Percentiles rank a stretch among this genome's conserved stretches.
phyloP scores from a whole-genome alignment of 2,113 vertebrate genomes.

The Nothobranchius furzeri region DNA sequence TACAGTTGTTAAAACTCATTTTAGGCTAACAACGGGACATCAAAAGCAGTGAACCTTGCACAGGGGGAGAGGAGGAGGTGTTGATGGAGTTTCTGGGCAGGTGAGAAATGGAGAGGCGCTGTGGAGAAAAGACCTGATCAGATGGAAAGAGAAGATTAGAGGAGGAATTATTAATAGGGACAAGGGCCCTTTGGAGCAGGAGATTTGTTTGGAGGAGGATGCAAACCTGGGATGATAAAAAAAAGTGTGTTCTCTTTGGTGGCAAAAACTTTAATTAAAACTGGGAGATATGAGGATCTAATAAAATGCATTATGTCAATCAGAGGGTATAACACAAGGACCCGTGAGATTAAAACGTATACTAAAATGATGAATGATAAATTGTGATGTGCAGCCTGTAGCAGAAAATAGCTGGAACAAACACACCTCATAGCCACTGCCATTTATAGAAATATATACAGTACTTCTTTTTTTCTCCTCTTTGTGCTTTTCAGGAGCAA shows the following conservation, averaged over 20 bases:
- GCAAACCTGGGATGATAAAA: constrained; percentile 64
- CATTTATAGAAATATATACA: constrained; percentile 31
- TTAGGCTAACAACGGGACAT: constrained; percentile 73
- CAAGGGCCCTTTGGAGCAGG: constrained; percentile 54
- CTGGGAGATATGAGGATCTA: constrained; percentile 44
- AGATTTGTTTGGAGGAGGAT: constrained; percentile 70
- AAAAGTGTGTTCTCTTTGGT: constrained; percentile 49
- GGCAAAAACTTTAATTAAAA: constrained; percentile 41
- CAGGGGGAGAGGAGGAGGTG: constrained; percentile 68
- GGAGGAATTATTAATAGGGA: constrained; percentile 71
- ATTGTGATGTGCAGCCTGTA: constrained; percentile 1
- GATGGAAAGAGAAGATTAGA: constrained; percentile 73
- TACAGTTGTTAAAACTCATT: constrained; percentile 80
- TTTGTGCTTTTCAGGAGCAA: constrained; percentile 53
- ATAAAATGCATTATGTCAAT: constrained; percentile 49
- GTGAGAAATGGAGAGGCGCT: constrained; percentile 74
- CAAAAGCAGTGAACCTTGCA: constrained; percentile 68
- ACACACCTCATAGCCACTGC: constrained; percentile 1
- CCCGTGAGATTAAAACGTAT: constrained; percentile 36
- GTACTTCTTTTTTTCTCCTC: constrained; percentile 14
- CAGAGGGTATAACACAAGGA: constrained; percentile 34
- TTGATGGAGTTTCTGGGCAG: constrained; percentile 75
- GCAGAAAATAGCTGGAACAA: constrained; percentile 27
- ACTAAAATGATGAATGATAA: constrained; percentile 44
- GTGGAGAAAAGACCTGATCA: constrained; percentile 72